Conservation (phyloP, 2,113 vertebrate species). For the Trachemys scripta region DNA sequence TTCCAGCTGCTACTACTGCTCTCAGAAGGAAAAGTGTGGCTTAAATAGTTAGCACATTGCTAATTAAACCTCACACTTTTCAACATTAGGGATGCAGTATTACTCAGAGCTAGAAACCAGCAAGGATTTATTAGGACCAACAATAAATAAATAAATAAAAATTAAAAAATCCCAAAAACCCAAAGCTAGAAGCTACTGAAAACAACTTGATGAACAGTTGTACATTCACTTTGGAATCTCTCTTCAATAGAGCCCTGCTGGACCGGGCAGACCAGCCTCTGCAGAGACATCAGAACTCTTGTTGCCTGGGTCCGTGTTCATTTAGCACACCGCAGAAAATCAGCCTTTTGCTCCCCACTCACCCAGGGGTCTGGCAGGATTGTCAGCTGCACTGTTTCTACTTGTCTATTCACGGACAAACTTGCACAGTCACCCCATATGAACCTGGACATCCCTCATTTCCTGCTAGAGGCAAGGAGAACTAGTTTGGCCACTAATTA, state of each 20-base stretch:
- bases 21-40: background rate
- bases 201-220: background rate
- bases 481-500: background rate
- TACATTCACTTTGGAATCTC: background rate
- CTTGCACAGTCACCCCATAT: background rate
- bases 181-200: background rate
- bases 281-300: background rate
- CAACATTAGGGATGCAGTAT: background rate
- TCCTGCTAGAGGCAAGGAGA: background rate
- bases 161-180: background rate
- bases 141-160: too few relatives aligned
- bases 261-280: background rate
- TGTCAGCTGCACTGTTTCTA: conserved; percentile 17
- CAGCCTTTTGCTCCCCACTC: conserved; percentile 30
- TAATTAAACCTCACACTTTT: background rate
- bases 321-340: background rate
- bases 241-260: background rate
- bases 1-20: background rate
- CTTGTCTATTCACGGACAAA: background rate
- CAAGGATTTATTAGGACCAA: background rate
- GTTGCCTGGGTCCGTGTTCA: background rate
- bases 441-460: background rate
- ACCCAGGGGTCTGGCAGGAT: conserved; percentile 14
- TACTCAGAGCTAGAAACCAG: background rate
- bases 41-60: background rate